Conservation (phyloP, 2,888 invertebrate genomes). For the Diachrysia chrysitis region DNA sequence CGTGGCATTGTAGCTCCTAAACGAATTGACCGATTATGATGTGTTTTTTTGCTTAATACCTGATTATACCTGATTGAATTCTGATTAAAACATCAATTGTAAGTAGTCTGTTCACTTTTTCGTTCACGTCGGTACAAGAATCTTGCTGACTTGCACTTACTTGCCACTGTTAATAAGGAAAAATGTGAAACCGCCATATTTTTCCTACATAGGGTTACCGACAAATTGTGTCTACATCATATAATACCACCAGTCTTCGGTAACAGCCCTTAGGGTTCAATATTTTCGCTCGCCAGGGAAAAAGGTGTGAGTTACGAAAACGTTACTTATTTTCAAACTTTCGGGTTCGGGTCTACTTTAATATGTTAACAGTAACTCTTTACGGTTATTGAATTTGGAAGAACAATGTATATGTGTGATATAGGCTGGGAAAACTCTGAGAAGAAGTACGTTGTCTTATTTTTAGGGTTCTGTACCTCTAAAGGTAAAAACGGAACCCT, state of each 20-base stretch:
- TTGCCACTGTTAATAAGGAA: not conserved
- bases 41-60: too few relatives aligned
- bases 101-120: not conserved
- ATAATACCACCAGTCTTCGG: conserved; percentile 18
- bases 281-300: conserved; percentile 24
- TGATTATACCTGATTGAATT: too few relatives aligned
- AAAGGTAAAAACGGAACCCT: too few relatives aligned
- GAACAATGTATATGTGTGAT: not conserved
- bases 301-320: conserved; percentile 41
- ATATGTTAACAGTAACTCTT: not conserved
- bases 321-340: conserved; percentile 40
- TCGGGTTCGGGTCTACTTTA: conserved; percentile 1
- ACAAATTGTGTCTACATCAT: conserved; percentile 15
- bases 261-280: conserved; percentile 33
- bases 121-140: not conserved
- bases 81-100: too few relatives aligned
- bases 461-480: too few relatives aligned
- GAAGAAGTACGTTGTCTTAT: too few relatives aligned
- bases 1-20: too few relatives aligned
- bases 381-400: not conserved
- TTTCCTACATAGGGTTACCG: not conserved
- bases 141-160: not conserved
- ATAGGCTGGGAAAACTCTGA: not conserved
- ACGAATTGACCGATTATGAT: too few relatives aligned
- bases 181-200: not conserved